These are phyloP conservation scores for Auanema freiburgensis DNA, from an alignment of 2,888 invertebrate species.

Conservation along the genomic window DNA sequence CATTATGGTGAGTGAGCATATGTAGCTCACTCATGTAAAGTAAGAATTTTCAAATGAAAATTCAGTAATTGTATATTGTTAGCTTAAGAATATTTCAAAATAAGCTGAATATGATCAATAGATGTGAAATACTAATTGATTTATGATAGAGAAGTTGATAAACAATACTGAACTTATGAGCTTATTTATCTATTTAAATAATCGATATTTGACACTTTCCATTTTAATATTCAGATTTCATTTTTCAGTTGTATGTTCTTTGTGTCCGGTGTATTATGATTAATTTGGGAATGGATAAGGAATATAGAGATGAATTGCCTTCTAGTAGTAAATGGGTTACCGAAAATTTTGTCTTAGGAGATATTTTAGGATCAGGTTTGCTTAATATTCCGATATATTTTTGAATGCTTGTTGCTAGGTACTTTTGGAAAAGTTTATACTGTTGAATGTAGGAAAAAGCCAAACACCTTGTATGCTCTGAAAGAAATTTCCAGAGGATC, in stretches of 20 bases:
- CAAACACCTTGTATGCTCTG: constrained; percentile 26
- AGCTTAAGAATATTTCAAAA: constrained; percentile 5
- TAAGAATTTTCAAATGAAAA: neutral
- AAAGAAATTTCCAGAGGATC: constrained; percentile 33
- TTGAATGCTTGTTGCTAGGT: constrained; percentile 21
- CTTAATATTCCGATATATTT: constrained; percentile 3
- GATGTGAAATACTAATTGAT: no score
- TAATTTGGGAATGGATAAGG: constrained; percentile 3
- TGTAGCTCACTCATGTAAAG: no score
- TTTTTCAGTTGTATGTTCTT: no score
- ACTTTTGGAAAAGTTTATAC: constrained; percentile 42
- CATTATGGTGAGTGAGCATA: no score
- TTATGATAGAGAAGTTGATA: no score
- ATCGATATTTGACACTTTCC: no score
- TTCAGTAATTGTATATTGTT: neutral
- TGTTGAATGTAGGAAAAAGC: constrained; percentile 26
- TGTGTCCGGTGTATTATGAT: neutral
- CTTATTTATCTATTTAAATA: no score
- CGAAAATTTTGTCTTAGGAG: constrained; percentile 38
- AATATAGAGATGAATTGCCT: constrained; percentile 18
- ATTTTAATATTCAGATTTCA: no score
- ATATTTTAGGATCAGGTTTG: constrained; percentile 29
- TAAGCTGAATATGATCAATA: neutral
- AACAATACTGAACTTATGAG: no score
- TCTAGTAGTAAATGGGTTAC: constrained; percentile 32